These are phyloP conservation scores for Philonicus albiceps DNA, from an alignment of 2,888 invertebrate species.

Conservation along the genomic window DNA sequence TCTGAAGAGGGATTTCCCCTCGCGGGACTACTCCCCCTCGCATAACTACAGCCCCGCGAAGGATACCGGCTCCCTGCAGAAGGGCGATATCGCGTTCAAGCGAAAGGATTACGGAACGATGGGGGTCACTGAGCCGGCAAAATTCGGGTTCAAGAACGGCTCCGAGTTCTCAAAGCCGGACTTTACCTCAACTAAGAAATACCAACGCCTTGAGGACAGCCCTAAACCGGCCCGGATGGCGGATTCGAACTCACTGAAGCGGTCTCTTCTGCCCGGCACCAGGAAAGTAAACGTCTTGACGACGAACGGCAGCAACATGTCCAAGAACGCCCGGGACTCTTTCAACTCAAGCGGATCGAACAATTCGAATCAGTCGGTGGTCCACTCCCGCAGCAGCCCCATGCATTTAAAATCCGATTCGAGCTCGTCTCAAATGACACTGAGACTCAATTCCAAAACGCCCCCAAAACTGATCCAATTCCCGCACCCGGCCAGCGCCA, in stretches of 20 bases:
- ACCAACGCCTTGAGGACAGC: conserved; percentile 50
- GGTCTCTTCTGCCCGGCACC: conserved; percentile 48
- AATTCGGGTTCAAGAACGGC: conserved; percentile 44
- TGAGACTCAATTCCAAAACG: conserved; percentile 47
- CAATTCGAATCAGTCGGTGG: conserved; percentile 47
- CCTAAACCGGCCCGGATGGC: conserved; percentile 25
- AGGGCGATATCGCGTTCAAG: conserved; percentile 43
- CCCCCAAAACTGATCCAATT: conserved; percentile 50
- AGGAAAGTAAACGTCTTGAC: conserved; percentile 46
- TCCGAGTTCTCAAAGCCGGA: conserved; percentile 49
- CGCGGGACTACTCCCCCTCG: conserved; percentile 44
- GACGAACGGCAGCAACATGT: conserved; percentile 32
- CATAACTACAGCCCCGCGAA: conserved; percentile 43
- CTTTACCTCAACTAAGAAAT: conserved; percentile 50
- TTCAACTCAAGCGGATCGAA: conserved; percentile 50
- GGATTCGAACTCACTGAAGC: conserved; percentile 45
- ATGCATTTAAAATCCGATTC: conserved; percentile 48
- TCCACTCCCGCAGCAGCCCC: conserved; percentile 40
- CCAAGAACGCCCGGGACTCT: conserved; percentile 49
- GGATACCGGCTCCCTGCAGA: conserved; percentile 37
- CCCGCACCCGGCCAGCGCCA: conserved; percentile 20
- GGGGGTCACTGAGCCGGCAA: conserved; percentile 41
- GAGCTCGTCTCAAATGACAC: conserved; percentile 40
- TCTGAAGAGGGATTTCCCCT: conserved; percentile 46
- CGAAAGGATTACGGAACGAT: conserved; percentile 50